Evolutionary conservation across 2,797 vertebrate genomes (phyloP).

Genomic region (Enteromius mattozi): DNA sequence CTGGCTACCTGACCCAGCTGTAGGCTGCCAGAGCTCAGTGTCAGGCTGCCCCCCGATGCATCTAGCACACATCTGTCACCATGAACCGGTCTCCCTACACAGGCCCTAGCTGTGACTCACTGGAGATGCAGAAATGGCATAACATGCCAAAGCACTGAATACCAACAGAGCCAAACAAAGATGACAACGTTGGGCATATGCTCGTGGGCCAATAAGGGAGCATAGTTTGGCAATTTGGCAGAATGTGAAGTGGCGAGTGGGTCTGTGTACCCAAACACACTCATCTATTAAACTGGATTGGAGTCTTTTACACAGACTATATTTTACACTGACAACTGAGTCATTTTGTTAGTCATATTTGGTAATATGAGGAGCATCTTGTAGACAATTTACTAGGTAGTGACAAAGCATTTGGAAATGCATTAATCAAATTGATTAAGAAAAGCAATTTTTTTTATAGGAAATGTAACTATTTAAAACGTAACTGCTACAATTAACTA

Average conservation of each 20-base stretch:
- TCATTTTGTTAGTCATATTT: not conserved
- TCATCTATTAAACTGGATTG: not conserved
- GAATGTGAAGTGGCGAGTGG: not conserved
- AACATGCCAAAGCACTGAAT: not conserved
- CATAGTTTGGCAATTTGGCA: not conserved
- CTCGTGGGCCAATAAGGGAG: not conserved
- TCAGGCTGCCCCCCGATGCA: constrained; percentile 41
- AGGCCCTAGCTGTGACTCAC: not conserved
- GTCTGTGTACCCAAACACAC: not conserved
- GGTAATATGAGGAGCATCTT: not conserved
- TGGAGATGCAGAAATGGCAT: constrained; percentile 12
- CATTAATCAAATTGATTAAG: not conserved
- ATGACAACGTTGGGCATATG: not conserved
- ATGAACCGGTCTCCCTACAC: constrained; percentile 3
- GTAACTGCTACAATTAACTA: not conserved
- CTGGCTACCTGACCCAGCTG: constrained; percentile 42
- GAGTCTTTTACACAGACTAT: not conserved
- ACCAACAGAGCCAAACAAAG: constrained; percentile 2
- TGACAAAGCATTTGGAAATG: not conserved
- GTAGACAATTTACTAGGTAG: not conserved
- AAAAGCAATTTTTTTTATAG: not conserved
- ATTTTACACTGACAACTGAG: not conserved
- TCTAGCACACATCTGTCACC: constrained; percentile 20
- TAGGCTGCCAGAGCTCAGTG: constrained; percentile 16
- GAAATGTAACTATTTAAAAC: not conserved